These are phyloP conservation scores for Himantopus leucocephalus DNA, from an alignment of 2,113 vertebrate species.

Conservation along the genomic window DNA sequence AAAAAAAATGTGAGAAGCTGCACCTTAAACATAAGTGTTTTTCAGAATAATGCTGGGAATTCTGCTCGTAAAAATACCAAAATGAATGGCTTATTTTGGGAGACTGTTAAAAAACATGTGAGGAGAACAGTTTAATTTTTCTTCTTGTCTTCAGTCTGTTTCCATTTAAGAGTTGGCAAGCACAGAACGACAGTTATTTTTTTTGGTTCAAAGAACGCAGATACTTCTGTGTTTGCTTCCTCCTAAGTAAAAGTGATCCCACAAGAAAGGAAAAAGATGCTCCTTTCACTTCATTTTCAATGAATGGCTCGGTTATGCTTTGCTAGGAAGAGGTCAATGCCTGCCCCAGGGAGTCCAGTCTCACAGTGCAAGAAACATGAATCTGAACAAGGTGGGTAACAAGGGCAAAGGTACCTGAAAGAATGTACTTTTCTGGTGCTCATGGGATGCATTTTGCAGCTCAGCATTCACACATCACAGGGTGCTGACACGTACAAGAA, in stretches of 20 bases:
- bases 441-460: not conserved
- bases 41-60: not conserved
- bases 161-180: conserved; percentile 1
- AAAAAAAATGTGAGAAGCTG: not conserved
- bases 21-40: not conserved
- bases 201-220: not conserved
- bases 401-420: not conserved
- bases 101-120: not conserved
- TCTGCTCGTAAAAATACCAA: not conserved
- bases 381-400: not conserved
- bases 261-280: not conserved
- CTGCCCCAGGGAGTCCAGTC: not conserved
- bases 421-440: not conserved
- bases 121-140: not conserved
- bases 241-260: not conserved
- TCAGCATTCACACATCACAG: not conserved
- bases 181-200: not conserved
- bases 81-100: not conserved
- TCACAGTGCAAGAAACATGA: not conserved
- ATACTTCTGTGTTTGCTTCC: not conserved
- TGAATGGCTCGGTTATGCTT: not conserved
- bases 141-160: not conserved
- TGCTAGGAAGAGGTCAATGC: not conserved
- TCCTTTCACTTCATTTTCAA: not conserved
- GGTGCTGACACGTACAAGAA: not conserved